Evolutionary conservation across 2,113 vertebrate species (phyloP).

Genomic region (Toxotes jaculatrix): DNA sequence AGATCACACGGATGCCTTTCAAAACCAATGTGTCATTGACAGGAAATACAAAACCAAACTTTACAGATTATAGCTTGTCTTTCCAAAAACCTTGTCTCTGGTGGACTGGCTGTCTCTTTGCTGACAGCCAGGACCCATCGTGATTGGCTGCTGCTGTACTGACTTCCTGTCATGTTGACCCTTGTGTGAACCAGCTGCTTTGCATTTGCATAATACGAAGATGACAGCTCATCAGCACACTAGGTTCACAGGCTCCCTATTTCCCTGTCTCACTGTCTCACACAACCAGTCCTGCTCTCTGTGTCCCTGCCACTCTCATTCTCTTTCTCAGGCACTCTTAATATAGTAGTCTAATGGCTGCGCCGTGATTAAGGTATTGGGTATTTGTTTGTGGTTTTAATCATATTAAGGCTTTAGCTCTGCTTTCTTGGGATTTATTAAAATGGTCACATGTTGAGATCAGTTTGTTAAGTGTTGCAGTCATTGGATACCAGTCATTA

Average conservation of each 20-base stretch:
- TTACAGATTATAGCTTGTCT: slow-evolving; percentile 36
- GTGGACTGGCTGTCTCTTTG: slow-evolving; percentile 39
- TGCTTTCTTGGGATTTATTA: not conserved
- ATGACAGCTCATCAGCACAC: slow-evolving; percentile 75
- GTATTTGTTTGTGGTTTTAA: not conserved
- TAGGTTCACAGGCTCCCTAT: slow-evolving; percentile 48
- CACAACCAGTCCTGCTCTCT: slow-evolving; percentile 26
- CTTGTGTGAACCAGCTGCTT: slow-evolving; percentile 72
- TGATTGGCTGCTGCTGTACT: slow-evolving; percentile 61
- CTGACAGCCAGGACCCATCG: slow-evolving; percentile 39
- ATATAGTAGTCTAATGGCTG: not conserved
- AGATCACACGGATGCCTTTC: not conserved
- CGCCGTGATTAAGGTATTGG: not conserved
- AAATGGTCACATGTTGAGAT: not conserved
- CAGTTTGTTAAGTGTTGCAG: no score
- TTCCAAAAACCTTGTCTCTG: slow-evolving; percentile 53
- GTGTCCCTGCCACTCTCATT: not conserved
- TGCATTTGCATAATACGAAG: slow-evolving; percentile 75
- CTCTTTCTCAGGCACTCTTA: not conserved
- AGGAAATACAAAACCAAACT: slow-evolving; percentile 23
- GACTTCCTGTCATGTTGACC: slow-evolving; percentile 77
- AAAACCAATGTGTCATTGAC: slow-evolving; percentile 12
- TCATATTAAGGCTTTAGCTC: not conserved
- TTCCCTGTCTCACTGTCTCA: slow-evolving; percentile 35
- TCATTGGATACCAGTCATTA: no score